Base-by-base conservation (phyloP, 2,797 vertebrate species). In the Emys orbicularis region DNA sequence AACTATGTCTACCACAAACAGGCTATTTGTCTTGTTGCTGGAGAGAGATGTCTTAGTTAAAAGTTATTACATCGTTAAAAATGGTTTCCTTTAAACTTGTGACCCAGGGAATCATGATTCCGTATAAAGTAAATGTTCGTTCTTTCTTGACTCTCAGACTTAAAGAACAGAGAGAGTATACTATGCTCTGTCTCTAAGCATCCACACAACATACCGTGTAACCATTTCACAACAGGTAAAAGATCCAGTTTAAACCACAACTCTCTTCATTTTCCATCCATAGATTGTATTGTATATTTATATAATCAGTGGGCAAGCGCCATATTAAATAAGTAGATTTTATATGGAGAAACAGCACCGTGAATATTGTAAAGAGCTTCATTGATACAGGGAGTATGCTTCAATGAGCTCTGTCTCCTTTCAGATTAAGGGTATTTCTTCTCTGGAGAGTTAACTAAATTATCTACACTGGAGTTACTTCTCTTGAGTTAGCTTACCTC, bases 101-200 rank as follows among this genome's bases (percentile, higher is more conserved):
- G 54, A 7, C 29, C 68, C 53, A 86, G 59, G 44, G 44, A 31
- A 49, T 49, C 25, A 49, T 49, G 44, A 77, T 49, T 81, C 8
- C 5, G 16, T 44, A n/a, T 52, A 87, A 88, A 76, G 12, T 90
- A 29, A 0, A 1, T 94, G 94, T 94, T 84, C 52, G 61, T 96
- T 92, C 23, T 90, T 82, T 90, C 18, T 92, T 89, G 85, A 79
- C 49, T 89, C 7, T 77, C 74, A 3, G 16, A 34, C 50, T 83
- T 91, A 88, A 87, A 81, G 92, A 79, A 68, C 37, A 81, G 27
- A 93, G 87, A 81, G 88, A 49, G 13, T 21, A 12, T 52, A 8
- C n/a, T 84, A 54, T 95, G 49, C 80, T 88, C 74, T 47, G 25
- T 74, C 41, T 44, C 72, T 83, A 56, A 74, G 59, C 57, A 27